phyloP scores from a whole-genome alignment of 2,113 vertebrate species.

The Synchiropus splendidus region DNA sequence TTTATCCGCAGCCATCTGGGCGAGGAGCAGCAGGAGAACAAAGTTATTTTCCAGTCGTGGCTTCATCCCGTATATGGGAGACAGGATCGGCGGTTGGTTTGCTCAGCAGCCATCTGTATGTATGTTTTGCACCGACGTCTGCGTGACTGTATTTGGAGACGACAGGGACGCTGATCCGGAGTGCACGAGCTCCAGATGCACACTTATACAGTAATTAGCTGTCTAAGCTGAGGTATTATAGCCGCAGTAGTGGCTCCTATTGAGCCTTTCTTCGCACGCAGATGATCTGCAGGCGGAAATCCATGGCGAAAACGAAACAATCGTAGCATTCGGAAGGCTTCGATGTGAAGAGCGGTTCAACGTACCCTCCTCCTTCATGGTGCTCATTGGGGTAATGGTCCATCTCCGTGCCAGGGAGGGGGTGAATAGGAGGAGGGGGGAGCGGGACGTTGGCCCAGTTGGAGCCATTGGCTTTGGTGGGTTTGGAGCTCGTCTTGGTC shows the following conservation, averaged over 20 bases:
- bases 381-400: constrained; percentile 86
- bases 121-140: constrained; percentile 3
- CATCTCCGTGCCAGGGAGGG: constrained; percentile 90
- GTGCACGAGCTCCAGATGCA: constrained; percentile 24
- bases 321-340: too few species aligned
- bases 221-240: constrained; percentile 11
- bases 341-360: constrained; percentile 1
- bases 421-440: constrained; percentile 90
- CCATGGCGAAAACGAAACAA: neutral
- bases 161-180: constrained; percentile 21
- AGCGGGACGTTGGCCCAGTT: constrained; percentile 92
- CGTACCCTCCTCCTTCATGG: constrained; percentile 83
- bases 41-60: constrained; percentile 18
- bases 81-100: constrained; percentile 21
- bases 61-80: constrained; percentile 16
- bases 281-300: neutral
- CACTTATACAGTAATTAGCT: constrained; percentile 26
- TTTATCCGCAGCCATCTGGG: constrained; percentile 37
- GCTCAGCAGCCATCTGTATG: constrained; percentile 25
- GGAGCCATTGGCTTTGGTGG: constrained; percentile 86
- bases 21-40: too few species aligned
- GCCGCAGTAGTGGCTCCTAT: too few species aligned
- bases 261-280: constrained; percentile 4
- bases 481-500: constrained; percentile 82
- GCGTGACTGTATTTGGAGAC: constrained; percentile 1